phyloP scores from a whole-genome alignment of 1,140 invertebrate species.

The Arctopsyche grandis region DNA sequence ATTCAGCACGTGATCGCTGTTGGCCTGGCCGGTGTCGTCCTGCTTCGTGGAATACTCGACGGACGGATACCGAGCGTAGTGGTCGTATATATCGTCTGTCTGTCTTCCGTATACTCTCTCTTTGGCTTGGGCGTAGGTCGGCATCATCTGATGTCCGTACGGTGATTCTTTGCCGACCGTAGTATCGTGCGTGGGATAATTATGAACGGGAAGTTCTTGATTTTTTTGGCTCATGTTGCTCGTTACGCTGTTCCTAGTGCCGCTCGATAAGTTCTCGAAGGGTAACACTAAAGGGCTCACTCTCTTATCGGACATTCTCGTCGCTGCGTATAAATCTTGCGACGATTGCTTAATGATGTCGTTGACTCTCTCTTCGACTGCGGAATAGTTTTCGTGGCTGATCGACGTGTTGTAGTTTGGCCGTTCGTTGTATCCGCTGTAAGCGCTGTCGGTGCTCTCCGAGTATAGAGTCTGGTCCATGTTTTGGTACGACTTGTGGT shows the following conservation, averaged over 20 bases:
- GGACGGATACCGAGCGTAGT: conserved; percentile 59
- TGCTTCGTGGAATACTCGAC: conserved; percentile 18
- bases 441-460: conserved; percentile 57
- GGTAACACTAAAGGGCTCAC: conserved; percentile 51
- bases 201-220: conserved; percentile 56
- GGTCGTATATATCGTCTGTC: conserved; percentile 62
- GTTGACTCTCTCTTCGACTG: conserved; percentile 52
- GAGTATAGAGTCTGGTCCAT: conserved; percentile 64
- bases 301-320: conserved; percentile 35
- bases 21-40: neutral
- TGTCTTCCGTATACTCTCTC: conserved; percentile 62
- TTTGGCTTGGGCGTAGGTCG: conserved; percentile 60
- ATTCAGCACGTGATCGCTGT: neutral
- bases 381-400: neutral
- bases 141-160: conserved; percentile 58
- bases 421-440: conserved; percentile 47
- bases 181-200: conserved; percentile 54
- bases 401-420: conserved; percentile 20
- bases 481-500: conserved; percentile 64
- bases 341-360: conserved; percentile 48
- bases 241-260: conserved; percentile 55
- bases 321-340: conserved; percentile 46
- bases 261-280: conserved; percentile 57
- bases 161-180: neutral
- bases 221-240: conserved; percentile 56